Percentiles rank a stretch among this genome's conserved stretches.
Conservation (phyloP, 1,140 invertebrate species). For the Solenopsis fugax region DNA sequence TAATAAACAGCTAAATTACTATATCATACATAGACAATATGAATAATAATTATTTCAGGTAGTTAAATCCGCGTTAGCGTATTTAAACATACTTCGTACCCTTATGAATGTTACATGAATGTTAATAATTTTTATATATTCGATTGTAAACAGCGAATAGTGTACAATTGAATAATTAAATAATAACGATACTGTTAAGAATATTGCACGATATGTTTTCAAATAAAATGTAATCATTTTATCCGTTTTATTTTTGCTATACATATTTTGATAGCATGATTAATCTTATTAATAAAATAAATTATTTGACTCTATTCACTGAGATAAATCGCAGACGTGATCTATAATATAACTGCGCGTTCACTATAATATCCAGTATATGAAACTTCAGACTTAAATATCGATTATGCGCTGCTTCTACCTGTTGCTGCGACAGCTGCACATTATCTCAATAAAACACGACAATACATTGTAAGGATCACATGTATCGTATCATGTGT, state of each 20-base stretch:
- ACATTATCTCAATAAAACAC: constrained; percentile 17
- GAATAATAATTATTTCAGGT: constrained; percentile 67
- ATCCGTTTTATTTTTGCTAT: not conserved
- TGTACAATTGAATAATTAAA: constrained; percentile 17
- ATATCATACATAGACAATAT: not conserved
- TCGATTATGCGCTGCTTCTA: constrained; percentile 27
- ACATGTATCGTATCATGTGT: not conserved
- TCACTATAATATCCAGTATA: not conserved
- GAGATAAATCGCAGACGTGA: not conserved
- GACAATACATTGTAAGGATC: not conserved
- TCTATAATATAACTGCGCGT: not conserved
- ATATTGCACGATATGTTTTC: not conserved
- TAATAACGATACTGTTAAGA: constrained; percentile 8
- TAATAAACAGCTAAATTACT: not conserved
- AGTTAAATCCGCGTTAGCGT: constrained; percentile 69
- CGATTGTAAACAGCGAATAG: not conserved
- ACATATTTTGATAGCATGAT: not conserved
- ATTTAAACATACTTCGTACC: constrained; percentile 64
- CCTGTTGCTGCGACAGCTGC: constrained; percentile 21
- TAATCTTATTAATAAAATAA: not conserved
- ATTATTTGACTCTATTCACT: not conserved
- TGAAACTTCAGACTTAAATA: constrained; percentile 23
- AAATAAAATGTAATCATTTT: constrained; percentile 6
- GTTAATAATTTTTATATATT: constrained; percentile 16
- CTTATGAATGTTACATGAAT: constrained; percentile 17